Percentiles rank a stretch among this genome's conserved stretches.
Evolutionary conservation across 2,797 vertebrate genomes (phyloP).

Genomic region (Eulemur mongoz): DNA sequence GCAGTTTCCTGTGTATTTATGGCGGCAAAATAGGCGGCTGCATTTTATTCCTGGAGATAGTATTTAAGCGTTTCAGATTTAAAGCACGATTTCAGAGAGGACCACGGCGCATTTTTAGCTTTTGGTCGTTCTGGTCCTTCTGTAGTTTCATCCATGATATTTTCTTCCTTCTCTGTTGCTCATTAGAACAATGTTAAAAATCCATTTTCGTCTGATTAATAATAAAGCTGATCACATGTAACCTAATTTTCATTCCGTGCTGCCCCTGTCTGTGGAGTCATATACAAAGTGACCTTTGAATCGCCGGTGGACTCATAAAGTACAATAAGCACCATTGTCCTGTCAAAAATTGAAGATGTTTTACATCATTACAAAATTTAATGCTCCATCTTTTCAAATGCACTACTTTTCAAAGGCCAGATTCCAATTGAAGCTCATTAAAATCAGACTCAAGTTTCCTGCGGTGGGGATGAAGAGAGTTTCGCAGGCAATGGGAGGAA

Average conservation of each 20-base stretch:
- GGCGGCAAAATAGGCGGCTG: constrained; percentile 81
- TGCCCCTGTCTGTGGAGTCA: constrained; percentile 96
- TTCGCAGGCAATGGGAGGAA: constrained; percentile 95
- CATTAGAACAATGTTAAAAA: constrained; percentile 96
- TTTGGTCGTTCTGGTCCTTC: constrained; percentile 71
- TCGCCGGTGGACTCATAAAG: constrained; percentile 94
- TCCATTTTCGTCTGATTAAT: constrained; percentile 99
- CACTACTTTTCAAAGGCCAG: constrained; percentile 96
- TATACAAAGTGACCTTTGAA: constrained; percentile 99
- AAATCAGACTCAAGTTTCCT: constrained; percentile 96
- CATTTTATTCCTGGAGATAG: constrained; percentile 84
- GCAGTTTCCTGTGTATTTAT: constrained; percentile 83
- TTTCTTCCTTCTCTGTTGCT: constrained; percentile 91
- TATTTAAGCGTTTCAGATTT: constrained; percentile 84
- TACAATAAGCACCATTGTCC: constrained; percentile 98
- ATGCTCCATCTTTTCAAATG: constrained; percentile 95
- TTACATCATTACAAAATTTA: constrained; percentile 98
- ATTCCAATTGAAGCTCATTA: constrained; percentile 96
- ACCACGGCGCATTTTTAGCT: constrained; percentile 72
- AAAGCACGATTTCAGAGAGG: constrained; percentile 82
- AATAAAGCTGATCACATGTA: constrained; percentile 99
- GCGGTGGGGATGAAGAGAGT: constrained; percentile 95
- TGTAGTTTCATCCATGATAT: constrained; percentile 86
- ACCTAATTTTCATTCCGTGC: constrained; percentile 99
- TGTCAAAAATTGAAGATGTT: constrained; percentile 96